Evolutionary conservation across 1,140 invertebrate genomes (phyloP), one percentile per base, ranked within the genome.

Genomic region (Ostrea edulis): DNA sequence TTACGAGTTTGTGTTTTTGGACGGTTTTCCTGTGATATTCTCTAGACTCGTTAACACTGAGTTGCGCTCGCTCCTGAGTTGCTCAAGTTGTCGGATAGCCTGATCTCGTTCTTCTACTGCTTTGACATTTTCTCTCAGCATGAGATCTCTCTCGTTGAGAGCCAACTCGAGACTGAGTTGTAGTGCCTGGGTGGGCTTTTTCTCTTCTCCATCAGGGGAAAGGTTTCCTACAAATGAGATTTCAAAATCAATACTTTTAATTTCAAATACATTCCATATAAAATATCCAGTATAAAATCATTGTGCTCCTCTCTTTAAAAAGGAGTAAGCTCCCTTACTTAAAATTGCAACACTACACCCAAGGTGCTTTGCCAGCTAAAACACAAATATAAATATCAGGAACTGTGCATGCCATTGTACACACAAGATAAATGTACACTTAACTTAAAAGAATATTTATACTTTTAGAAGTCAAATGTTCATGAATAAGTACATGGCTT

Each of bases 151-250:
- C 68, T 95, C 94, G 86, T 94, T 94, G 14, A 95, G 87, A 14
- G 94, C 94, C 25, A 94, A 86, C 87, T 95, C 93, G 90, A 93
- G 92, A 17, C 94, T 92, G 2, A 94, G 87, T 86, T 94, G 93
- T 12, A 94, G 82, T 2, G 93, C 92, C 44, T 92, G 93, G 17
- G 91, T 93, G 8, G 92, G 91, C 9, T 89, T 88, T 54, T 91
- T 90, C 12, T 90, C 88, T 55, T 91, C 90, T 77, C 68, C 68
- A 77, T 77, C 29, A 11, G 68, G 68, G 29, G 68, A 77, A 29
- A 77, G 68, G 35, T 12, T 77, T 22, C 29, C 68, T 77, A 12
- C 14, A 25, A 77, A 35, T 4, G 25, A 29, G 14, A 77, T 12
- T 29, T 12, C 68, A 77, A 20, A 62, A 20, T 20, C 20, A 17